phyloP scores from a whole-genome alignment of 2,113 vertebrate species.

The Grus americana region DNA sequence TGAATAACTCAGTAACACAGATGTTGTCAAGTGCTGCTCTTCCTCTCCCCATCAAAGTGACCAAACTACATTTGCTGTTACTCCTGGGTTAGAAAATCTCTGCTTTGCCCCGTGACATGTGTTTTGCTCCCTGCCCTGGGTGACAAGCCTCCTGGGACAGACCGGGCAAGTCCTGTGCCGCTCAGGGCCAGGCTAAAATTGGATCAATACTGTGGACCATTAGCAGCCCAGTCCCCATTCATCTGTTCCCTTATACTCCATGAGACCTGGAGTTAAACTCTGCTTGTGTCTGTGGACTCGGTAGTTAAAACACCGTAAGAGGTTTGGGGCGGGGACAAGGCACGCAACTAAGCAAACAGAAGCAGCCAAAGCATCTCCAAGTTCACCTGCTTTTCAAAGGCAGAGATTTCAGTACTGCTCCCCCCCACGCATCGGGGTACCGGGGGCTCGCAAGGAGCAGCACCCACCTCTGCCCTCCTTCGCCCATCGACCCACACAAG shows the following conservation, averaged over 20 bases:
- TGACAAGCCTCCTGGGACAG: background rate
- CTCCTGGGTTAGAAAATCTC: background rate
- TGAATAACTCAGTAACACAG: background rate
- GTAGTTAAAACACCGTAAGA: background rate
- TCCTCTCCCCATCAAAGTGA: background rate
- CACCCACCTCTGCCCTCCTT: too few relatives aligned
- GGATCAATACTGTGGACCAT: background rate
- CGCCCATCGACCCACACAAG: fast-evolving
- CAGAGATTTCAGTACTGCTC: background rate
- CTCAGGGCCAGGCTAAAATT: background rate
- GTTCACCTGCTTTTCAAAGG: background rate
- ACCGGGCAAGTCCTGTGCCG: background rate
- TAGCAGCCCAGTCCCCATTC: background rate
- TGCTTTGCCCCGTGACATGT: fast-evolving
- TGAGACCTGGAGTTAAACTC: background rate
- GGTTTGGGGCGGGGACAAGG: fast-evolving
- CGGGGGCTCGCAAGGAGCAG: background rate
- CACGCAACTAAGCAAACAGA: background rate
- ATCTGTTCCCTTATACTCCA: fast-evolving
- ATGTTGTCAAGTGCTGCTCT: background rate
- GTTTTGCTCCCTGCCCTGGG: background rate
- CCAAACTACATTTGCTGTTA: background rate
- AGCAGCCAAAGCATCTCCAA: background rate
- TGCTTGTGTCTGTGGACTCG: background rate
- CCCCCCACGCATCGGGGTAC: fast-evolving